phyloP scores from a whole-genome alignment of 2,888 invertebrate species.

The Lasioglossum pauxillum region DNA sequence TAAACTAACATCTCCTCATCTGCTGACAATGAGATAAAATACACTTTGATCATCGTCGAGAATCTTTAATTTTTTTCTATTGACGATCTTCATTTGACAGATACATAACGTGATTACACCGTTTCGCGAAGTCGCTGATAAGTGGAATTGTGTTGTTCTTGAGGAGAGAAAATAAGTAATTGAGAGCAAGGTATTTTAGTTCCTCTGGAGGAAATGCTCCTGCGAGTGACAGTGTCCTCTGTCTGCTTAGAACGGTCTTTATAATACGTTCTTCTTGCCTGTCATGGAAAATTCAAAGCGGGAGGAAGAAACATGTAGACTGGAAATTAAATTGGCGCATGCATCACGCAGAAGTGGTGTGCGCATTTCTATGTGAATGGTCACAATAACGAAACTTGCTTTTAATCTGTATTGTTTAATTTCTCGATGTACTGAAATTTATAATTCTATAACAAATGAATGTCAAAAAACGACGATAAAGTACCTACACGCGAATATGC shows the following conservation, averaged over 20 bases:
- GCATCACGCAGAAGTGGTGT: neutral
- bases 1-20: neutral
- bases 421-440: neutral
- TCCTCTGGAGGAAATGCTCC: neutral
- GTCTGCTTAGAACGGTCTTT: neutral
- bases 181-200: neutral
- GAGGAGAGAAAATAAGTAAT: neutral
- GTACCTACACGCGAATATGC: neutral
- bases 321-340: neutral
- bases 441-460: neutral
- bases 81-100: neutral
- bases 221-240: conserved; percentile 2
- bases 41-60: neutral
- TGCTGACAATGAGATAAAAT: neutral
- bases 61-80: neutral
- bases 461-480: neutral
- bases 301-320: neutral
- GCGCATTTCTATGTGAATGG: neutral
- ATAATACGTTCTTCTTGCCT: neutral
- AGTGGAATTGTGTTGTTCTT: neutral
- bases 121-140: neutral
- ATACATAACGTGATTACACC: neutral
- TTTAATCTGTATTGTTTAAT: neutral
- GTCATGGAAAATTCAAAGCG: neutral
- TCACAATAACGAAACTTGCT: neutral